Conservation (phyloP, 2,797 vertebrate genomes). For the Alca torda region DNA sequence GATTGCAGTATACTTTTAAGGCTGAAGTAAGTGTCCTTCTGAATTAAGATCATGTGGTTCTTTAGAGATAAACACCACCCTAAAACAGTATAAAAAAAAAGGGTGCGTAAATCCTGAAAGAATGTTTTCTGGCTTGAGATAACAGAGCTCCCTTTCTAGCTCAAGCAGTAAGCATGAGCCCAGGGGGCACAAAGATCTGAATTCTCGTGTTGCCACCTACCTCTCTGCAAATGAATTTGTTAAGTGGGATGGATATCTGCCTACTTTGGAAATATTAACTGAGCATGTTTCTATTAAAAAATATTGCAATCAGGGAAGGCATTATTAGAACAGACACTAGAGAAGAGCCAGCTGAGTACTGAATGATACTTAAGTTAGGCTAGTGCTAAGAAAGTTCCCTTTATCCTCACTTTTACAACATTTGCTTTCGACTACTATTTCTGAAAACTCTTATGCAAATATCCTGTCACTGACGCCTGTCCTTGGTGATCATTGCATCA, state of each 20-base stretch:
- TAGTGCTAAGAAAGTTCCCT: background rate
- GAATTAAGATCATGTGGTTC: background rate
- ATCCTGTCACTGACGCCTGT: background rate
- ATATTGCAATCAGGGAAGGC: background rate
- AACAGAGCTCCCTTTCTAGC: background rate
- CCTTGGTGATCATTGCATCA: background rate
- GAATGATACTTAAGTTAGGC: background rate
- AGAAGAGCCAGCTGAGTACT: background rate
- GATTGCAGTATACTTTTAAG: background rate
- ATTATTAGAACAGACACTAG: background rate
- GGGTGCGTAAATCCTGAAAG: background rate
- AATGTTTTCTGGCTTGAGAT: conserved; percentile 19
- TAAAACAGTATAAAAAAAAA: background rate
- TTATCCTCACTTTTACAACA: background rate
- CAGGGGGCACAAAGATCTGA: background rate
- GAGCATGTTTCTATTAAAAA: background rate
- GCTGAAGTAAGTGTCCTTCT: background rate
- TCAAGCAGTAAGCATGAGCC: background rate
- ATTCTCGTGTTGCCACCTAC: background rate
- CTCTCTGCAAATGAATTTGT: background rate
- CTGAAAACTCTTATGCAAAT: conserved; percentile 4
- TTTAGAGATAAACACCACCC: conserved; percentile 9
- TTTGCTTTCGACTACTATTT: background rate
- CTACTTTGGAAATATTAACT: background rate
- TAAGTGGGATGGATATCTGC: background rate